Evolutionary conservation across 2,888 invertebrate genomes (phyloP).

Genomic region (Tinea pellionella): DNA sequence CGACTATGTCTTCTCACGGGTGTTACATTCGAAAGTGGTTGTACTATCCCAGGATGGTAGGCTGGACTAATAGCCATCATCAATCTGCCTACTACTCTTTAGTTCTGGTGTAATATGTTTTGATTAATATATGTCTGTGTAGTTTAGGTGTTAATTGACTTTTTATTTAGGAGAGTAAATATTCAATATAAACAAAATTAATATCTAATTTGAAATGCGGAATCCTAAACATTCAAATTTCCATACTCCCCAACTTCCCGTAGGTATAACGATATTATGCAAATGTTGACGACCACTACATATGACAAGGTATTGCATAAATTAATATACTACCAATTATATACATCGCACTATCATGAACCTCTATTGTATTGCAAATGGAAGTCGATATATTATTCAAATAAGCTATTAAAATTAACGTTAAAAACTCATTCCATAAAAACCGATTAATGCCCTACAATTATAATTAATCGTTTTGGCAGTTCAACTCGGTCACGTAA

Average conservation of each 20-base stretch:
- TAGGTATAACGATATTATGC: slow-evolving; percentile 2
- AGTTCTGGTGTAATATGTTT: no score
- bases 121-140: no score
- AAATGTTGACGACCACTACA: slow-evolving; percentile 2
- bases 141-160: no score
- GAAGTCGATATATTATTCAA: neutral
- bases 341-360: neutral
- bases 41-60: no score
- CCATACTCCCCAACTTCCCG: neutral
- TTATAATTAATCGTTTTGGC: neutral
- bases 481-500: neutral
- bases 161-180: neutral
- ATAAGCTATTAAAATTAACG: neutral
- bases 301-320: slow-evolving; percentile 14
- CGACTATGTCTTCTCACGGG: no score
- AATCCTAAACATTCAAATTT: slow-evolving; percentile 1
- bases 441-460: neutral
- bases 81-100: no score
- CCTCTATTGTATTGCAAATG: neutral
- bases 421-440: neutral
- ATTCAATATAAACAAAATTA: neutral
- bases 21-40: no score
- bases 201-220: neutral
- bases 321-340: slow-evolving; percentile 9
- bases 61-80: no score